Percentiles rank a stretch among this genome's conserved stretches.
phyloP scores from a whole-genome alignment of 2,888 invertebrate species.

The Limnephilus lunatus region DNA sequence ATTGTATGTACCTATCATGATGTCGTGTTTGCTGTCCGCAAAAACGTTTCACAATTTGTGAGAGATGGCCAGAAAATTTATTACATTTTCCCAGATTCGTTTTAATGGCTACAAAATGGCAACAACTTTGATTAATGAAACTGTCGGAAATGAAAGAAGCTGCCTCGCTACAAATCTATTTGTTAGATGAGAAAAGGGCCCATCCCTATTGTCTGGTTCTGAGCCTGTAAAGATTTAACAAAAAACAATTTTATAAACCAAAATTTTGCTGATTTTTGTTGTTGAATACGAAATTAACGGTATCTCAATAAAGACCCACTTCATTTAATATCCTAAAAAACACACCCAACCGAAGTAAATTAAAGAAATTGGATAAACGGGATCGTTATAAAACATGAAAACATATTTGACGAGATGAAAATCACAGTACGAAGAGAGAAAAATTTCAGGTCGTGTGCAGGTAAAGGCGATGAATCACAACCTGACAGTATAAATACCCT shows the following conservation, averaged over 20 bases:
- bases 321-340: neutral
- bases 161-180: neutral
- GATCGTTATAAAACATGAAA: too few relatives aligned
- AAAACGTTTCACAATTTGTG: neutral
- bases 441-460: too few relatives aligned
- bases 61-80: neutral
- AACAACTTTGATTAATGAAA: constrained; percentile 29
- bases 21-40: neutral
- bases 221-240: neutral
- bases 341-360: neutral
- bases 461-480: too few relatives aligned
- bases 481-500: too few relatives aligned
- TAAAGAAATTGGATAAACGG: too few relatives aligned
- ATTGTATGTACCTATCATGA: neutral
- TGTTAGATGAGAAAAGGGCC: neutral
- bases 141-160: neutral
- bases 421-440: too few relatives aligned
- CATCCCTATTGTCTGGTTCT: neutral
- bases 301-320: too few relatives aligned
- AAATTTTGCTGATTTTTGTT: neutral
- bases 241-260: neutral
- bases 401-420: too few relatives aligned
- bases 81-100: neutral
- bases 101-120: constrained; percentile 2
- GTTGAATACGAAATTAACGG: neutral